Conservation (phyloP, 2,888 invertebrate species). For the Syrista parreyssii region DNA sequence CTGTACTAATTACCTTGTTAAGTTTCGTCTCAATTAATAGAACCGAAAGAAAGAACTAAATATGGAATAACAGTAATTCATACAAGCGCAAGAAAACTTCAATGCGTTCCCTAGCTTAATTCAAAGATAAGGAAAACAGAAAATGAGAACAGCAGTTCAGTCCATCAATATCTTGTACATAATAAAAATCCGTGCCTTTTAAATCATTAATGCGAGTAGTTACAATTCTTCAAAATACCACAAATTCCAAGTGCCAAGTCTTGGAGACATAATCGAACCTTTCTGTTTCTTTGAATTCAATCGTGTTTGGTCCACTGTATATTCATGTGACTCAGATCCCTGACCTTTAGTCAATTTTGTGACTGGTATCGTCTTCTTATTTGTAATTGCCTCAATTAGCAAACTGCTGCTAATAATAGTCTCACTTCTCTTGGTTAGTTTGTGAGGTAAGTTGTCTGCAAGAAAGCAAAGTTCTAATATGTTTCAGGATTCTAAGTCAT, state of each 20-base stretch:
- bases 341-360: not conserved
- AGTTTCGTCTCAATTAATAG: not conserved
- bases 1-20: not conserved
- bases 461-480: too few species aligned
- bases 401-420: not conserved
- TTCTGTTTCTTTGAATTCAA: not conserved
- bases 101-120: not conserved
- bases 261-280: not conserved
- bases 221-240: not conserved
- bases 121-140: not conserved
- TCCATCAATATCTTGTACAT: not conserved
- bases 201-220: not conserved
- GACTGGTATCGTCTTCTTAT: not conserved
- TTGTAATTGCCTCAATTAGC: not conserved
- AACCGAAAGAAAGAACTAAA: not conserved
- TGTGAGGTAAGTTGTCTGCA: too few species aligned
- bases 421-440: too few species aligned
- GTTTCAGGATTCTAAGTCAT: too few species aligned
- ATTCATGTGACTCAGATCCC: not conserved
- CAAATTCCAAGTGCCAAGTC: not conserved
- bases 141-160: not conserved
- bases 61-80: not conserved
- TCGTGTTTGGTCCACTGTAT: not conserved
- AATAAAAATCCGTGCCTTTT: not conserved
- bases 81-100: not conserved